A percentile compares a stretch with the other conserved stretches of the same genome.
These are phyloP conservation scores for Hydrophis major DNA, from an alignment of 2,797 vertebrate species.

Conservation along the genomic window DNA sequence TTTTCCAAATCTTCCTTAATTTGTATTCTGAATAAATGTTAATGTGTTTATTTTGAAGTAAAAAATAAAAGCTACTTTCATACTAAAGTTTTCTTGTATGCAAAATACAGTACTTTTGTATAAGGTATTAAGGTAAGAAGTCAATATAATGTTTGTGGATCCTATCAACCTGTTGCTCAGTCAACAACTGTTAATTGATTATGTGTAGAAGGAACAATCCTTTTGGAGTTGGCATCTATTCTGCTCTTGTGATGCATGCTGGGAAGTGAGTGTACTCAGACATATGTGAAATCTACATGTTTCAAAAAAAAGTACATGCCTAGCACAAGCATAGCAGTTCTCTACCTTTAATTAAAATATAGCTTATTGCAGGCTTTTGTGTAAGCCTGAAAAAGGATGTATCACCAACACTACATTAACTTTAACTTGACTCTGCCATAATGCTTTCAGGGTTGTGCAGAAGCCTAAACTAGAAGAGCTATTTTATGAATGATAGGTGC, in stretches of 20 bases:
- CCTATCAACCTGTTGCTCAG: background rate
- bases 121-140: background rate
- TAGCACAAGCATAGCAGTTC: background rate
- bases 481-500: background rate
- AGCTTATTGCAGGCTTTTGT: background rate
- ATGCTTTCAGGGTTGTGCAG: background rate
- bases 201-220: background rate
- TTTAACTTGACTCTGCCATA: background rate
- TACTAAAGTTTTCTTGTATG: constrained; percentile 67
- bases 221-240: background rate
- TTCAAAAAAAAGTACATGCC: background rate
- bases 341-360: background rate
- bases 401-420: background rate
- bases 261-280: background rate
- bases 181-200: background rate
- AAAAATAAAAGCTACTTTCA: constrained; percentile 80
- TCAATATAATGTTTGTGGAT: constrained; percentile 6
- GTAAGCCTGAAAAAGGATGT: background rate
- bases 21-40: constrained; percentile 66
- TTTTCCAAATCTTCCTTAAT: constrained; percentile 47
- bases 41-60: constrained; percentile 74
- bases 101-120: constrained; percentile 35
- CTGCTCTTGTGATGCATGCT: background rate
- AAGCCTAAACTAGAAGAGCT: background rate
- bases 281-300: background rate